Conservation (phyloP, 2,113 vertebrate species). For the Aix galericulata region DNA sequence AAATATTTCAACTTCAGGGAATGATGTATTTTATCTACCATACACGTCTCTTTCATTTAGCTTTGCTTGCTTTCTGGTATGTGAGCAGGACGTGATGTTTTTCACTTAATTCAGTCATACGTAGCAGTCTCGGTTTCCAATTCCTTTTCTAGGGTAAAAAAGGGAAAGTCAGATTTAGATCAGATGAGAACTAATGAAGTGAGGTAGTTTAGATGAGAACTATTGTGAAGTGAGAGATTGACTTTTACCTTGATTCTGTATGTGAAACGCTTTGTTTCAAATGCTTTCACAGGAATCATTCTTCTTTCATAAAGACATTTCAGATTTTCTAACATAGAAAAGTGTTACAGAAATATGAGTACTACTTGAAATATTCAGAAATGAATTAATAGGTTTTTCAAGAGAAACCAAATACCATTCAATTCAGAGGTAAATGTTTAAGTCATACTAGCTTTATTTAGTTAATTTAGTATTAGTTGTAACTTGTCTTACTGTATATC, state of each 20-base stretch:
- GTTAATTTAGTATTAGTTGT: neutral
- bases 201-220: neutral
- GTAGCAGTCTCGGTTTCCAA: neutral
- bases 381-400: neutral
- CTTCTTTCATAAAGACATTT: neutral
- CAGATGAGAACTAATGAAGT: neutral
- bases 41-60: neutral
- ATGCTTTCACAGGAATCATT: neutral
- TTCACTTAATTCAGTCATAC: neutral
- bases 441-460: neutral
- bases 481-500: neutral
- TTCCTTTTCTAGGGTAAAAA: neutral
- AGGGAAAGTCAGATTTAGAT: neutral
- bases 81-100: neutral
- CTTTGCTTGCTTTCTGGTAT: neutral
- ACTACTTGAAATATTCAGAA: neutral
- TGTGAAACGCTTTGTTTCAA: neutral
- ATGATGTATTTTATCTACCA: neutral
- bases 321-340: neutral
- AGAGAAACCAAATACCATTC: neutral
- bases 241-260: neutral
- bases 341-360: neutral
- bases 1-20: neutral
- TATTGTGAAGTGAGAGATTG: neutral
- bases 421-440: neutral